A percentile compares a stretch with the other conserved stretches of the same genome.
Conservation (phyloP, 2,888 invertebrate species). For the Dorcus hopei region DNA sequence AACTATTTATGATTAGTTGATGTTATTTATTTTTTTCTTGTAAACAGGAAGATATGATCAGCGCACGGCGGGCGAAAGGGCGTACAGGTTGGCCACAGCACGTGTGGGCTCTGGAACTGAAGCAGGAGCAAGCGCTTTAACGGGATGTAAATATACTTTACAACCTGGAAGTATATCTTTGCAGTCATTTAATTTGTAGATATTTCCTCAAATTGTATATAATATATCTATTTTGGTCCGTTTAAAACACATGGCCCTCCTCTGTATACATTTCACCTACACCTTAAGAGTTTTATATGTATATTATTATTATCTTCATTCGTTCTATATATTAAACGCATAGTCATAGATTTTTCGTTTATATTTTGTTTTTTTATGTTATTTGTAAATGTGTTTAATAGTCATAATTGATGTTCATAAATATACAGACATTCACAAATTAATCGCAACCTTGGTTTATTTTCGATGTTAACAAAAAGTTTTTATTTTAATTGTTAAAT, state of each 20-base stretch:
- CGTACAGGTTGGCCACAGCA: slow-evolving; percentile 97
- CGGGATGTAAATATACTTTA: slow-evolving; percentile 36
- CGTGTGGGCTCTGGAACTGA: slow-evolving; percentile 88
- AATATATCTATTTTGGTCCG: slow-evolving; percentile 47
- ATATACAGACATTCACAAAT: neutral
- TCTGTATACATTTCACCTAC: slow-evolving; percentile 47
- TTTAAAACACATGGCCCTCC: slow-evolving; percentile 45
- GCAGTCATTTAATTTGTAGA: slow-evolving; percentile 43
- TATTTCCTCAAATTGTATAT: slow-evolving; percentile 47
- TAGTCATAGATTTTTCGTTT: slow-evolving; percentile 3
- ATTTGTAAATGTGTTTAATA: slow-evolving; percentile 4
- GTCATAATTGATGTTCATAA: slow-evolving; percentile 7
- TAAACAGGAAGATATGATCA: slow-evolving; percentile 46
- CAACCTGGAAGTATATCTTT: slow-evolving; percentile 40
- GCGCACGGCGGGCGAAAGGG: slow-evolving; percentile 50
- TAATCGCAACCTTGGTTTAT: no score
- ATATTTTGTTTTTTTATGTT: slow-evolving; percentile 10
- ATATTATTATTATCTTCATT: slow-evolving; percentile 5
- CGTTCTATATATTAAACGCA: slow-evolving; percentile 2
- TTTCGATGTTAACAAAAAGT: no score
- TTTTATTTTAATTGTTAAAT: no score
- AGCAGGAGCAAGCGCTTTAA: slow-evolving; percentile 60
- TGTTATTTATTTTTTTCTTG: slow-evolving; percentile 23
- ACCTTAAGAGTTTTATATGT: slow-evolving; percentile 41
- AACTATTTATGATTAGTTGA: no score